A percentile compares a stretch with the other conserved stretches of the same genome.
These are phyloP conservation scores for Dendrolimus kikuchii DNA, from an alignment of 1,140 invertebrate genomes.

Conservation along the genomic window DNA sequence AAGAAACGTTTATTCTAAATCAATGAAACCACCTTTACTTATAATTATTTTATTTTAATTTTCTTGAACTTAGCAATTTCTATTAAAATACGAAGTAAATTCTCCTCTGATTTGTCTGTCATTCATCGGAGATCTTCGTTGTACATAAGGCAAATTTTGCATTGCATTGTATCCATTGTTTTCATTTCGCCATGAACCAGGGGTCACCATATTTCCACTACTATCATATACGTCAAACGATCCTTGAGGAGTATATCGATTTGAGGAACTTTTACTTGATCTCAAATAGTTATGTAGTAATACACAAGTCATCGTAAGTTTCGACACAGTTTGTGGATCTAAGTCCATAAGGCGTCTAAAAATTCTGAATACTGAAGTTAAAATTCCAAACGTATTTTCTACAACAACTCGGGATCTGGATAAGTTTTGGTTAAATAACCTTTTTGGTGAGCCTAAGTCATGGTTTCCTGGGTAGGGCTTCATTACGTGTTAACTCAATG, in stretches of 20 bases:
- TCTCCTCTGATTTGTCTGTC: conserved; percentile 17
- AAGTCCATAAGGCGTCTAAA: conserved; percentile 11
- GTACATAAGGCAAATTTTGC: conserved; percentile 12
- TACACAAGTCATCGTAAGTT: conserved; percentile 17
- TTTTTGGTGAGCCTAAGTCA: conserved; percentile 7
- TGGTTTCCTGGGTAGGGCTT: conserved; percentile 9
- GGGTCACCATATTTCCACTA: conserved; percentile 10
- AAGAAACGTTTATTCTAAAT: neutral
- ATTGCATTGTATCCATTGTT: conserved; percentile 16
- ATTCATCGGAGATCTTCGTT: conserved; percentile 19
- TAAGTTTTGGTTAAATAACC: conserved; percentile 15
- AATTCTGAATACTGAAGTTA: conserved; percentile 12
- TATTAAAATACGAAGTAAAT: conserved; percentile 23
- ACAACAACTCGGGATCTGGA: conserved; percentile 16
- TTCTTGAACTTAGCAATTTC: conserved; percentile 10
- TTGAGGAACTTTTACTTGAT: conserved; percentile 13
- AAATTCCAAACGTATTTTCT: conserved; percentile 17
- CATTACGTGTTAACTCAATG: neutral
- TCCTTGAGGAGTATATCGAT: conserved; percentile 24
- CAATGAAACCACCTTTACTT: neutral
- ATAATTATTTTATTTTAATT: conserved; percentile 4
- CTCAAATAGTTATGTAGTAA: conserved; percentile 18
- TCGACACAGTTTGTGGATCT: conserved; percentile 2
- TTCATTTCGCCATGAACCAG: conserved; percentile 21
- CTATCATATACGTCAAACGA: conserved; percentile 5